A percentile compares a stretch with the other conserved stretches of the same genome.
Evolutionary conservation across 2,888 invertebrate species (phyloP).

Genomic region (Hesperia comma): DNA sequence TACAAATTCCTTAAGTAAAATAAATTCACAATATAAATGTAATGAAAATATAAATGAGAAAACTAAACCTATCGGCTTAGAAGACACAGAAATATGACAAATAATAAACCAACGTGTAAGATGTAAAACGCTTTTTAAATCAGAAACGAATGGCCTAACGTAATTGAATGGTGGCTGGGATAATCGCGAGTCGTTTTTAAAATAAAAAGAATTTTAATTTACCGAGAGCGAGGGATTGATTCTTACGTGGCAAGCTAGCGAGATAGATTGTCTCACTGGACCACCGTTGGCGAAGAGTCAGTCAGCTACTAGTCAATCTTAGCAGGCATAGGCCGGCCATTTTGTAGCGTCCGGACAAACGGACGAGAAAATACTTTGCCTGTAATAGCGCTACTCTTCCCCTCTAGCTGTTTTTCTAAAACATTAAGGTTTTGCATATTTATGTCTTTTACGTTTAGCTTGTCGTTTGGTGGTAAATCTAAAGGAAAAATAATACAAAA

Average conservation of each 20-base stretch:
- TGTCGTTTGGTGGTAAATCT: slow-evolving; percentile 15
- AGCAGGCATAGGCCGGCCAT: slow-evolving; percentile 78
- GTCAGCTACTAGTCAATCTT: slow-evolving; percentile 81
- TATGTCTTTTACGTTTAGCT: slow-evolving; percentile 15
- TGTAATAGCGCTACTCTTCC: slow-evolving; percentile 78
- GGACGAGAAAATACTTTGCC: slow-evolving; percentile 67
- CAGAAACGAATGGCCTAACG: neutral
- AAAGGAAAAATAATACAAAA: neutral
- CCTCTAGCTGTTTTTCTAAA: slow-evolving; percentile 74
- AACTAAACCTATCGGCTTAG: too few relatives aligned
- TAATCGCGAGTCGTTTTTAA: slow-evolving; percentile 56
- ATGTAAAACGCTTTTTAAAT: slow-evolving; percentile 7
- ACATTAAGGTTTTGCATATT: slow-evolving; percentile 46
- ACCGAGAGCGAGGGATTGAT: slow-evolving; percentile 66
- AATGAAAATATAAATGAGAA: too few relatives aligned
- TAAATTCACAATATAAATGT: too few relatives aligned
- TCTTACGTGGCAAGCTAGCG: slow-evolving; percentile 66
- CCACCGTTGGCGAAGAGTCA: slow-evolving; percentile 74
- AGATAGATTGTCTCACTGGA: slow-evolving; percentile 71
- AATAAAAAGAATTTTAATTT: slow-evolving; percentile 79
- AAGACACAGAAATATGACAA: too few relatives aligned
- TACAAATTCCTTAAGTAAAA: too few relatives aligned
- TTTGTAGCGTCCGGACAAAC: slow-evolving; percentile 62
- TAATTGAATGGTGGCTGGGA: slow-evolving; percentile 40
- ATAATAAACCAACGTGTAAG: neutral